Evolutionary conservation across 2,797 vertebrate genomes (phyloP), one percentile per base, ranked within the genome.

Genomic region (Pelodytes ibericus): DNA sequence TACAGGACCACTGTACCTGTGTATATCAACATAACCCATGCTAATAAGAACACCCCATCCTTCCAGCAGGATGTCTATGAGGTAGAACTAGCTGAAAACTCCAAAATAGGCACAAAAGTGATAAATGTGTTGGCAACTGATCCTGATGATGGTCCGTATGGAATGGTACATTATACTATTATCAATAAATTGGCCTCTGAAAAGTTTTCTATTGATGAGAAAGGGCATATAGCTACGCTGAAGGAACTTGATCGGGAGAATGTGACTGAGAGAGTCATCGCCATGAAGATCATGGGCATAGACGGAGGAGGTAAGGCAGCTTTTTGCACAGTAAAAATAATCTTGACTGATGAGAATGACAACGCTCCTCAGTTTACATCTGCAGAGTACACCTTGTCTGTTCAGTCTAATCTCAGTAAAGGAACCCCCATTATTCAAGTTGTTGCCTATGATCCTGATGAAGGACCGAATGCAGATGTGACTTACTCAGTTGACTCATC

Each of bases 261-360:
- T 83, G 93, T 96, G 1, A 91, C 92, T 0, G 96, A 99, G 81
- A 94, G 94, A 72, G 93, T 99, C 47, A 95, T 99, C 6, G 95
- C 95, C 27, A 95, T 99, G 82, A 99, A 98, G 87, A 93, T 99
- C 29, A 98, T 98, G 98, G 97, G 96, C 36, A 96, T 94, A 82
- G 98, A 99, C 1, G 95, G 95, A 0, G 97, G 98, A 0, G 98
- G 97, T 11, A 96, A 91, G 82, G 97, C 97, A 72, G 97, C 94
- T 0, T 99, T 99, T 84, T 99, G 98, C 85, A 97, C 95, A 0
- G 96, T 99, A 16, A 96, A 96, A 87, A 98, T 99, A 59, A 99
- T 99, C 64, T 94, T 99, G 56, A 98, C 95, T 0, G 98, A 99
- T 1, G 96, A 99, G 84, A 99, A 99, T 27, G 98, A 99, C 85